A percentile compares a stretch with the other conserved stretches of the same genome.
Evolutionary conservation across 2,797 vertebrate species (phyloP).

Genomic region (Enteromius paludinosus): DNA sequence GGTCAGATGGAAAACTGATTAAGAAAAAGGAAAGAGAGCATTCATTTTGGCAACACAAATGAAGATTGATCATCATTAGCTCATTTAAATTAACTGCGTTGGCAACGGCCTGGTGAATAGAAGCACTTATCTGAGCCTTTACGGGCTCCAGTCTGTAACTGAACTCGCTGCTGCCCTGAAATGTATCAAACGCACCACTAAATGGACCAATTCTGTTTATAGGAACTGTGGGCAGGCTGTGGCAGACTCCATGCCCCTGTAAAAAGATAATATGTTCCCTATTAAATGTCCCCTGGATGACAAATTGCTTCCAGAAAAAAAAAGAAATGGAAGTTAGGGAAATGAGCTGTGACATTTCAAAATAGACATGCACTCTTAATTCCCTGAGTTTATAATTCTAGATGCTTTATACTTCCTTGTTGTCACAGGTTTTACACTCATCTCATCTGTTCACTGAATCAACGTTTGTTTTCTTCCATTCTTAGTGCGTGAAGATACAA

Average conservation of each 20-base stretch:
- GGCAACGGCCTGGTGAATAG: conserved; percentile 56
- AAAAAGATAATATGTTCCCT: conserved; percentile 83
- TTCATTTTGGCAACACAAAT: conserved; percentile 63
- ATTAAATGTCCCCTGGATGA: conserved; percentile 84
- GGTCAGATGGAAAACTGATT: conserved; percentile 67
- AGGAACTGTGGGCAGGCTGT: conserved; percentile 79
- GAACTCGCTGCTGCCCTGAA: conserved; percentile 68
- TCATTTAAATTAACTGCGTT: conserved; percentile 60
- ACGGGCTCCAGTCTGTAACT: conserved; percentile 65
- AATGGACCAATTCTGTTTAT: conserved; percentile 82
- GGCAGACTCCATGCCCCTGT: conserved; percentile 80
- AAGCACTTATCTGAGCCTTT: conserved; percentile 60
- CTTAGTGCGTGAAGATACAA: neutral
- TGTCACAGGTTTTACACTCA: neutral
- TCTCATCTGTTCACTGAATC: neutral
- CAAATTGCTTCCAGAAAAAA: conserved; percentile 83
- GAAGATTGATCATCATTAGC: conserved; percentile 70
- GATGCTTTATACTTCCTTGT: conserved; percentile 38
- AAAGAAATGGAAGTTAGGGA: conserved; percentile 73
- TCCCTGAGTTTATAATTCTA: conserved; percentile 70
- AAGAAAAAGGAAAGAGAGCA: conserved; percentile 61
- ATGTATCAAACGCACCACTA: conserved; percentile 73
- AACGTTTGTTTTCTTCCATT: neutral
- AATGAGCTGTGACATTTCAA: conserved; percentile 75
- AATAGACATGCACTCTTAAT: conserved; percentile 72